phyloP scores from a whole-genome alignment of 2,797 vertebrate species.

The Oreonectes daqikongensis region DNA sequence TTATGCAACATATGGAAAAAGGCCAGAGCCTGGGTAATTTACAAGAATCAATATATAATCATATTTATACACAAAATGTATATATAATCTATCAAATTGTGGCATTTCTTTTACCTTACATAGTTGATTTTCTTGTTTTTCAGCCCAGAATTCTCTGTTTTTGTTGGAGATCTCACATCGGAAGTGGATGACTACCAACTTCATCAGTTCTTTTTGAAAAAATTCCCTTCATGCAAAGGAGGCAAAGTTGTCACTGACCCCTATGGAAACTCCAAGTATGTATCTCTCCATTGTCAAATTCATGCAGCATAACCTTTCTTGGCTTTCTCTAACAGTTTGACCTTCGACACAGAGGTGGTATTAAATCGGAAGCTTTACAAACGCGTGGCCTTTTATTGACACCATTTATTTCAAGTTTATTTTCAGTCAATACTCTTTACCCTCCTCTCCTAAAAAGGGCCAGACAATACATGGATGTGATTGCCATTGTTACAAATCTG shows the following conservation, averaged over 20 bases:
- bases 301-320: conserved; percentile 15
- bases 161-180: conserved; percentile 91
- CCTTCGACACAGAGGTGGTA: conserved; percentile 23
- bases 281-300: neutral
- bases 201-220: conserved; percentile 89
- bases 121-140: neutral
- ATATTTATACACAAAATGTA: too few species aligned
- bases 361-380: conserved; percentile 19
- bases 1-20: conserved; percentile 83
- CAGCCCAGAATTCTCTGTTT: conserved; percentile 90
- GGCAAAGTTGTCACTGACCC: conserved; percentile 92
- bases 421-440: conserved; percentile 44
- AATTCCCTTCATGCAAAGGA: conserved; percentile 88
- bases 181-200: conserved; percentile 92
- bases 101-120: conserved; percentile 2
- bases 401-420: conserved; percentile 25
- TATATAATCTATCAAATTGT: too few species aligned
- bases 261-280: conserved; percentile 89
- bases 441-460: conserved; percentile 54
- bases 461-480: conserved; percentile 60
- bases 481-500: conserved; percentile 66
- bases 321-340: neutral
- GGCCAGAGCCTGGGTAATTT: conserved; percentile 82
- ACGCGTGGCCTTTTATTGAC: conserved; percentile 6
- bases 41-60: too few species aligned